Base-by-base conservation (phyloP, 2,888 invertebrate genomes). In the Schizaphis graminum region DNA sequence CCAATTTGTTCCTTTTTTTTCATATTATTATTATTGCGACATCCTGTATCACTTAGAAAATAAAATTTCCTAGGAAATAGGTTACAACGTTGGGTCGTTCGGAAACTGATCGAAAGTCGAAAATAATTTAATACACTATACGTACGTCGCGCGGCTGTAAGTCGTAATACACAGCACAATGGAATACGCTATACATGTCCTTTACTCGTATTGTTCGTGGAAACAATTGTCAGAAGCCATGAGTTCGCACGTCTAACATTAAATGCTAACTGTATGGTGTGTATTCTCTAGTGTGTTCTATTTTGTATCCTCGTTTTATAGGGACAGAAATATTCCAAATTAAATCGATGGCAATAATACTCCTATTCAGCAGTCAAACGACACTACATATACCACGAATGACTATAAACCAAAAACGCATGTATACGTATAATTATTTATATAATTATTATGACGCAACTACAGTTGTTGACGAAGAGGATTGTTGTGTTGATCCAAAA, bases 101-200 rank as follows among this genome's bases (percentile, higher is more conserved):
- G 21, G 21, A 47, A 49, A n/a, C 67, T 41, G 67, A 91, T 67
- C n/a, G 24, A 77, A 47, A 67, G 10, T 11, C n/a, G n/a, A 90
- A 49, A 91, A 91, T 67, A 49, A 35, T 91, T 91, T 67, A 67
- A 91, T 49, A 91, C 67, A 47, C 67, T 47, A 21, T 35, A n/a
- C 13, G 7, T 10, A 53, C 44, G n/a, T 41, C 13, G 90, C 47
- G 47, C 13, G 89, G 16, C 57, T 10, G 26, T 26, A 56, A 56
- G 47, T 90, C 47, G 16, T 61, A 90, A 67, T 56, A 35, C 53
- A 35, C 57, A n/a, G 35, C 24, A 84, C 91, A 84, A 84, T 91
- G 49, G 16, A 28, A 53, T 44, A 84, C 35, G n/a, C 53, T 41
- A 28, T 3, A 56, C 10, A 13, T n/a, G 10, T 41, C 26, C 28